phyloP scores from a whole-genome alignment of 2,113 vertebrate species.

The Alouatta palliata region DNA sequence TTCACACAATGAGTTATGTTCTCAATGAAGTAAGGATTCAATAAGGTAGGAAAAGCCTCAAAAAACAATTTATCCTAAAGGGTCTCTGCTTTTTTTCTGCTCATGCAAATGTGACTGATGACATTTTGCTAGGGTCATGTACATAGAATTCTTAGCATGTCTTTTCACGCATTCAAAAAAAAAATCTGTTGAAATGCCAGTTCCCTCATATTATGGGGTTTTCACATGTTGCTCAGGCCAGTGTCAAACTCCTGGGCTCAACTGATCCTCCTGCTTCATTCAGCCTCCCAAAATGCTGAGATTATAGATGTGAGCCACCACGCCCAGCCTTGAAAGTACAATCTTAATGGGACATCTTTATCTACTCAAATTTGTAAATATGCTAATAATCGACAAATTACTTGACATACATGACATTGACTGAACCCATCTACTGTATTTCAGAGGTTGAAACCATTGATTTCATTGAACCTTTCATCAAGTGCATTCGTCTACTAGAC shows the following conservation, averaged over 20 bases:
- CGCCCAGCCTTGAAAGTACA: neutral
- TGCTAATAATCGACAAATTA: neutral
- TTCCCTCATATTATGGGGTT: too few species aligned
- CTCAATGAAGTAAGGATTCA: neutral
- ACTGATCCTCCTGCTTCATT: too few species aligned
- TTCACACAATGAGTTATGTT: neutral
- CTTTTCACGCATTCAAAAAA: neutral
- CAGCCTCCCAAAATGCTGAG: too few species aligned
- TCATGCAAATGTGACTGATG: neutral
- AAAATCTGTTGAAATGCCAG: neutral
- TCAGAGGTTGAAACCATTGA: neutral
- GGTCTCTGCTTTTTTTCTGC: neutral
- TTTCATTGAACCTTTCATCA: neutral
- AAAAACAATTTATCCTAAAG: neutral
- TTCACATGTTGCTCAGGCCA: too few species aligned
- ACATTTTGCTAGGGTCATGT: neutral
- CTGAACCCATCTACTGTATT: neutral
- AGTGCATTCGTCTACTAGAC: neutral
- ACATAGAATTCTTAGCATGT: neutral
- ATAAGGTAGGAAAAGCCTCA: neutral
- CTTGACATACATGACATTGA: neutral
- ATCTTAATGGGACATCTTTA: neutral
- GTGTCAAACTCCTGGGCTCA: too few species aligned
- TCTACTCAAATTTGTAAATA: conserved; percentile 8
- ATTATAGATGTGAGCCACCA: too few species aligned